These are phyloP conservation scores for Antheraea assamensis DNA, from an alignment of 2,888 invertebrate species.

Conservation along the genomic window DNA sequence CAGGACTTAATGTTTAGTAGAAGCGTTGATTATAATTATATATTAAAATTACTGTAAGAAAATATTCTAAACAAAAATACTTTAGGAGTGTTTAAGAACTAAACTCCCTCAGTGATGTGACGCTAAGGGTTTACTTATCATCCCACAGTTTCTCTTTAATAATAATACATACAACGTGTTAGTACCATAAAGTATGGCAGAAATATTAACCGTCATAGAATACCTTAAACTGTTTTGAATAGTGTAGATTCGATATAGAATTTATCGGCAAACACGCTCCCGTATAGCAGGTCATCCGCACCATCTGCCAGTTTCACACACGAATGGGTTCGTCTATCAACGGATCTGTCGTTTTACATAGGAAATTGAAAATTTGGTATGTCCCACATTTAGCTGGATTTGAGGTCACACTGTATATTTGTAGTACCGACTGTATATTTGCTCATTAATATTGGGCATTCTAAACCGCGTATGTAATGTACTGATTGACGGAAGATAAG, in stretches of 20 bases:
- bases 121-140: not conserved
- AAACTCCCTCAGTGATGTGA: too few species aligned
- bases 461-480: too few species aligned
- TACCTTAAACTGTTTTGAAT: not conserved
- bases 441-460: not conserved
- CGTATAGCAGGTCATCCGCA: not conserved
- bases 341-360: not conserved
- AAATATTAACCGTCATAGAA: not conserved
- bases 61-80: too few species aligned
- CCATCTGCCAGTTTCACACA: conserved; percentile 15
- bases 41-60: too few species aligned
- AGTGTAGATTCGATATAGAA: not conserved
- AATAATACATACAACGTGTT: too few species aligned
- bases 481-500: too few species aligned
- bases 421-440: not conserved
- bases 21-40: too few species aligned
- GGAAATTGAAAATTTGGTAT: conserved; percentile 9
- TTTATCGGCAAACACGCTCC: conserved; percentile 18
- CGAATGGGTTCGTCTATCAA: conserved; percentile 6
- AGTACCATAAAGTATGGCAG: not conserved
- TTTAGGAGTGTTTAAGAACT: too few species aligned
- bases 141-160: not conserved
- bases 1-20: too few species aligned
- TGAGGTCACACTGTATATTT: not conserved
- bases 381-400: not conserved